Conservation (phyloP, 2,797 vertebrate species). For the Amphiprion clarkii region DNA sequence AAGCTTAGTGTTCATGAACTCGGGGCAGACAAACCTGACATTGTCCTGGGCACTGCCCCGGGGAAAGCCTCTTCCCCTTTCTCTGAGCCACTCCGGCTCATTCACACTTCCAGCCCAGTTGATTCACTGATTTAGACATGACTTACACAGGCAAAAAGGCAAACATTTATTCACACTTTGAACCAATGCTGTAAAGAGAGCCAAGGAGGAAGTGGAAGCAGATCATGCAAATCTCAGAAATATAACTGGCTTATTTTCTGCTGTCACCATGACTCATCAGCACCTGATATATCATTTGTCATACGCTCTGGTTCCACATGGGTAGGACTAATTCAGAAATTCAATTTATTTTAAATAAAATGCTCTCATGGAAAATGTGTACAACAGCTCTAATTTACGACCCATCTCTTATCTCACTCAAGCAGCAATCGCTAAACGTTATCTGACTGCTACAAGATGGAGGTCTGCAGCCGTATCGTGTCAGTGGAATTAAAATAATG, state of each 20-base stretch:
- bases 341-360: constrained; percentile 27
- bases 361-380: constrained; percentile 14
- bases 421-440: constrained; percentile 62
- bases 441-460: constrained; percentile 62
- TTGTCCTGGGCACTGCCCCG: constrained; percentile 81
- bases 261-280: neutral
- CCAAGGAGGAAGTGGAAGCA: constrained; percentile 31
- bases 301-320: neutral
- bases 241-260: constrained; percentile 7
- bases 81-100: constrained; percentile 50
- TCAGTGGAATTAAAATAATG: constrained; percentile 59
- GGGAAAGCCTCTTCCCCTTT: constrained; percentile 77
- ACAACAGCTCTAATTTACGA: constrained; percentile 57
- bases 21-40: constrained; percentile 83
- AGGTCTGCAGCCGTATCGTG: constrained; percentile 40
- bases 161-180: constrained; percentile 78
- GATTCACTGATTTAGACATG: constrained; percentile 68
- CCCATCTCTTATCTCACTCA: constrained; percentile 61
- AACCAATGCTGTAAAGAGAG: constrained; percentile 38
- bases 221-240: constrained; percentile 21
- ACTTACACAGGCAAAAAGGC: constrained; percentile 62
- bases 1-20: constrained; percentile 82
- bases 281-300: constrained; percentile 5
- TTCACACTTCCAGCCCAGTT: constrained; percentile 64
- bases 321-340: constrained; percentile 22